Percentiles rank a stretch among this genome's conserved stretches.
These are phyloP conservation scores for Manacus vitellinus DNA, from an alignment of 2,113 vertebrate species.

Conservation along the genomic window DNA sequence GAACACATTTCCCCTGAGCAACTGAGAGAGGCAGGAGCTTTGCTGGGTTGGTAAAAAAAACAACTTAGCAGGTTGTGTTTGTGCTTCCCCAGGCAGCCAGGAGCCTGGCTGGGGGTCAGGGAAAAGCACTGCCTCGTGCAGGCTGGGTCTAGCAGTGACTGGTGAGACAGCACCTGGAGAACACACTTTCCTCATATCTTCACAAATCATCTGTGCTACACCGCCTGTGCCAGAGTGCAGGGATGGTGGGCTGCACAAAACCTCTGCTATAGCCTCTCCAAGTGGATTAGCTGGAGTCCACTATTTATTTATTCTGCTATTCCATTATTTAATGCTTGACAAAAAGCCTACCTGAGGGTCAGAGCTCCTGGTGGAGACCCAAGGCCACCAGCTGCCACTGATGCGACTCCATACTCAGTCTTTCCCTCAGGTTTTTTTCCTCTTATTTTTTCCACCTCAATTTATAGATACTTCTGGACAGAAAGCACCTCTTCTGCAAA, in stretches of 20 bases:
- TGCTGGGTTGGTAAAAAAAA: not conserved
- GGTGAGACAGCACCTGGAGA: not conserved
- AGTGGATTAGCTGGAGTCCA: not conserved
- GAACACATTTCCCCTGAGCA: not conserved
- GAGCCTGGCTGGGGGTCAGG: not conserved
- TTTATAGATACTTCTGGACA: not conserved
- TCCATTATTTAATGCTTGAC: not conserved
- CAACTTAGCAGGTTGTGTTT: not conserved
- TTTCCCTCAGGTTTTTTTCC: not conserved
- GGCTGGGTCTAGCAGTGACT: not conserved
- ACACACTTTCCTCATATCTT: not conserved
- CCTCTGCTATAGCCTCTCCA: not conserved
- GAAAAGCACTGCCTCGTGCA: rapidly evolving
- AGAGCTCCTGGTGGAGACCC: not conserved
- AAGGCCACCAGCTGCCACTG: not conserved
- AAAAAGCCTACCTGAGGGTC: not conserved
- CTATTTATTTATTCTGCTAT: not conserved
- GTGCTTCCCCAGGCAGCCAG: not conserved
- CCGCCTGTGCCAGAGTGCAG: not conserved
- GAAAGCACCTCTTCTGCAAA: not conserved
- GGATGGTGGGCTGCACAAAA: not conserved
- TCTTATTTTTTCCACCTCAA: not conserved
- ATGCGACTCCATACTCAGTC: not conserved
- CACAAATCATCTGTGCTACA: not conserved
- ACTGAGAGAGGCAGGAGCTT: not conserved